Base-by-base conservation (phyloP, 1,140 invertebrate genomes). In the Drosophila melanica region DNA sequence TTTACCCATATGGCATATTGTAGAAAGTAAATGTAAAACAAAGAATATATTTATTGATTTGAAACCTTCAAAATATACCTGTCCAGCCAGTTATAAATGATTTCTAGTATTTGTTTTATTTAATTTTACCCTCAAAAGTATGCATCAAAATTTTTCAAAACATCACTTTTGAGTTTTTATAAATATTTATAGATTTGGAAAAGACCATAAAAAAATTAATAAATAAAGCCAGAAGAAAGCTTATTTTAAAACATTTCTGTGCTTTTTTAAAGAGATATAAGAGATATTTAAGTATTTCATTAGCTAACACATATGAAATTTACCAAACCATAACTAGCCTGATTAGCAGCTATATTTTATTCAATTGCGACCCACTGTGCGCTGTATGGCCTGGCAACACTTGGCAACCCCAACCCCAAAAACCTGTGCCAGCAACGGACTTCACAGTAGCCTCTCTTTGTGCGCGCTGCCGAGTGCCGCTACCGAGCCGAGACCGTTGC, bases 401-500 rank as follows among this genome's bases (percentile, higher is more conserved):
- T 42, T 42, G 63, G 14, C 62, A 65, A 76, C 67, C 63, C 80
- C 63, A 62, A 65, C 54, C 72, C 76, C 45, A 45, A 59, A 75
- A 76, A 71, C 65, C 42, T 66, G 65, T 77, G 60, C 65, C 62
- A 74, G 65, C 67, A 67, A 75, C 53, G 81, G 58, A 51, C 53
- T 75, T 79, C 55, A 90, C 82, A 81, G 87, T 90, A 90, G 87
- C 77, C 86, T 76, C 87, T 90, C 86, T 90, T 90, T 90, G 73
- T 82, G 87, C 78, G 45, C 78, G 71, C 70, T 75, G 77, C 73
- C 80, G 77, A 81, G 50, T 65, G 74, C 68, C 60, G 79, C 69
- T 81, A 87, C 82, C 76, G 82, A 86, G 72, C 70, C 80, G 81
- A 81, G 62, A 73, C 75, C 78, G 82, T 77, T 39, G 42, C 45